phyloP scores from a whole-genome alignment of 2,797 vertebrate genomes.

The Trematomus bernacchii region DNA sequence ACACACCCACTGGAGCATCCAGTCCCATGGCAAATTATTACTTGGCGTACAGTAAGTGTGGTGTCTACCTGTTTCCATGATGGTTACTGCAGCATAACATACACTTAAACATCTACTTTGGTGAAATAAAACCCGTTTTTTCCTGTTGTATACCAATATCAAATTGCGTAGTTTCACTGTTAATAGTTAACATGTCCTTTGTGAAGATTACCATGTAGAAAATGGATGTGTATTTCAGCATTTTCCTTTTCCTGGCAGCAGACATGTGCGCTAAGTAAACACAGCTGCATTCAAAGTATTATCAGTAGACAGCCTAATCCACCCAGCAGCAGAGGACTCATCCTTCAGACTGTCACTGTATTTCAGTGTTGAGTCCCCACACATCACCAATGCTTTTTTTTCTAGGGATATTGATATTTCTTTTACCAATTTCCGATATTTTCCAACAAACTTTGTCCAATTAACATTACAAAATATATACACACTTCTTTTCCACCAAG shows the following conservation, averaged over 20 bases:
- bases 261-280: slow-evolving; percentile 58
- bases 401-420: too few relatives aligned
- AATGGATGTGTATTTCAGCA: slow-evolving; percentile 34
- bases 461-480: too few relatives aligned
- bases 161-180: neutral
- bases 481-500: too few relatives aligned
- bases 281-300: slow-evolving; percentile 62
- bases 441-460: too few relatives aligned
- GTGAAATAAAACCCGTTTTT: neutral
- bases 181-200: slow-evolving; percentile 11
- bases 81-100: slow-evolving; percentile 8
- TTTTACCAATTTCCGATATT: too few relatives aligned
- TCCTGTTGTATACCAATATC: neutral
- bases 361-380: slow-evolving; percentile 6
- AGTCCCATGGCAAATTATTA: slow-evolving; percentile 79
- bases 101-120: neutral
- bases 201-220: slow-evolving; percentile 34
- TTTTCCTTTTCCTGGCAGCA: slow-evolving; percentile 37
- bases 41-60: slow-evolving; percentile 62
- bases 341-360: slow-evolving; percentile 39
- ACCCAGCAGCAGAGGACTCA: slow-evolving; percentile 54
- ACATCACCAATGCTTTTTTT: slow-evolving; percentile 21
- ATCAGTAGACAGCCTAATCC: slow-evolving; percentile 57
- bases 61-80: slow-evolving; percentile 62
- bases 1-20: slow-evolving; percentile 78